Evolutionary conservation across 2,797 vertebrate species (phyloP).

Genomic region (Siniperca undulata): DNA sequence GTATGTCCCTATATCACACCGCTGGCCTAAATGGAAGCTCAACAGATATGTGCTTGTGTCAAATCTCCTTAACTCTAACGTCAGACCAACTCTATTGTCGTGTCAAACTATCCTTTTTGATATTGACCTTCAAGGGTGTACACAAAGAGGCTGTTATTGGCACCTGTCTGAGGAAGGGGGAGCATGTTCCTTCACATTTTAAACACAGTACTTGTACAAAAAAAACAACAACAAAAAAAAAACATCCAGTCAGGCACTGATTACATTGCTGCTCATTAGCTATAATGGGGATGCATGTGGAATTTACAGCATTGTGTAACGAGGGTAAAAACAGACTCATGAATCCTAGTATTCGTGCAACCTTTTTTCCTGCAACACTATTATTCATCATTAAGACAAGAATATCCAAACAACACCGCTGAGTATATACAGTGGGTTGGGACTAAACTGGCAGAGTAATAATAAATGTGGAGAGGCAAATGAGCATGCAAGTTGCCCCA

Average conservation of each 20-base stretch:
- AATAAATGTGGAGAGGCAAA: slow-evolving; percentile 67
- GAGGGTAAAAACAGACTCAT: slow-evolving; percentile 77
- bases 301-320: slow-evolving; percentile 76
- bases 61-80: slow-evolving; percentile 41
- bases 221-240: slow-evolving; percentile 28
- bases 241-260: slow-evolving; percentile 60
- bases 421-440: slow-evolving; percentile 50
- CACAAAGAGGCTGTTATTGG: slow-evolving; percentile 63
- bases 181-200: slow-evolving; percentile 50
- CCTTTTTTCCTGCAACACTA: slow-evolving; percentile 61
- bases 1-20: slow-evolving; percentile 51
- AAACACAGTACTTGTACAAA: slow-evolving; percentile 44
- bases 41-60: slow-evolving; percentile 56
- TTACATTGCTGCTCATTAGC: slow-evolving; percentile 78
- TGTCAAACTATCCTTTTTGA: slow-evolving; percentile 61
- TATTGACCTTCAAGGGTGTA: slow-evolving; percentile 63
- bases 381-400: slow-evolving; percentile 79
- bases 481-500: slow-evolving; percentile 51
- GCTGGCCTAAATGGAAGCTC: slow-evolving; percentile 58
- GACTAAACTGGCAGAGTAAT: slow-evolving; percentile 58
- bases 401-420: slow-evolving; percentile 58
- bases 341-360: slow-evolving; percentile 66
- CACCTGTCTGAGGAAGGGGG: slow-evolving; percentile 69
- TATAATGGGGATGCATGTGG: slow-evolving; percentile 77
- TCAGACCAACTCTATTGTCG: slow-evolving; percentile 50